A percentile compares a stretch with the other conserved stretches of the same genome.
These are phyloP conservation scores for Drosophila elegans DNA, from an alignment of 1,140 invertebrate genomes.

Conservation along the genomic window DNA sequence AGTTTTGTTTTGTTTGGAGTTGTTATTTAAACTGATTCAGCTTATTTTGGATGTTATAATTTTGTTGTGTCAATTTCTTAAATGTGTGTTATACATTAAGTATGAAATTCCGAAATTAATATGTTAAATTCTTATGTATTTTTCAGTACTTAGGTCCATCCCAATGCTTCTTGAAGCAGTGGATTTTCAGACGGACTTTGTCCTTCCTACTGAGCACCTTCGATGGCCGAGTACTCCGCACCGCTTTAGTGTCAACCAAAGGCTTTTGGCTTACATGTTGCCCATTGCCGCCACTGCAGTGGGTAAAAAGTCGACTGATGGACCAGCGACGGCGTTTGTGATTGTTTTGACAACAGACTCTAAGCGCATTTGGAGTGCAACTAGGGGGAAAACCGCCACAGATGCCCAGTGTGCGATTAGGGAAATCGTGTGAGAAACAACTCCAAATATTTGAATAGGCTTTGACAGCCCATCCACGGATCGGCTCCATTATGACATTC, in stretches of 20 bases:
- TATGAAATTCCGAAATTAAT: no score
- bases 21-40: no score
- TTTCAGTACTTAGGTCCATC: slow-evolving; percentile 9
- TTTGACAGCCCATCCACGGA: neutral
- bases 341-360: slow-evolving; percentile 45
- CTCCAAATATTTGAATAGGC: slow-evolving; percentile 63
- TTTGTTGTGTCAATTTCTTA: no score
- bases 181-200: slow-evolving; percentile 22
- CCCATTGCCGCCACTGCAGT: slow-evolving; percentile 13
- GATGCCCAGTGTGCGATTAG: slow-evolving; percentile 29
- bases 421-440: slow-evolving; percentile 48
- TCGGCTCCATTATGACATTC: slow-evolving; percentile 68
- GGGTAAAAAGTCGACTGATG: slow-evolving; percentile 31
- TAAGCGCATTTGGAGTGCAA: slow-evolving; percentile 29
- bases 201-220: slow-evolving; percentile 37
- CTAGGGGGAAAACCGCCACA: slow-evolving; percentile 9
- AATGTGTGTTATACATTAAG: no score
- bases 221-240: neutral
- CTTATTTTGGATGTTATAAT: no score
- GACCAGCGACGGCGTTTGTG: slow-evolving; percentile 33
- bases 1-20: no score
- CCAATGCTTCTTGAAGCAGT: neutral
- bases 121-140: no score
- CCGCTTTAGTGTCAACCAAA: slow-evolving; percentile 12
- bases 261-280: slow-evolving; percentile 21